Base-by-base conservation (phyloP, 2,888 invertebrate species). In the Odontomyia ornata region DNA sequence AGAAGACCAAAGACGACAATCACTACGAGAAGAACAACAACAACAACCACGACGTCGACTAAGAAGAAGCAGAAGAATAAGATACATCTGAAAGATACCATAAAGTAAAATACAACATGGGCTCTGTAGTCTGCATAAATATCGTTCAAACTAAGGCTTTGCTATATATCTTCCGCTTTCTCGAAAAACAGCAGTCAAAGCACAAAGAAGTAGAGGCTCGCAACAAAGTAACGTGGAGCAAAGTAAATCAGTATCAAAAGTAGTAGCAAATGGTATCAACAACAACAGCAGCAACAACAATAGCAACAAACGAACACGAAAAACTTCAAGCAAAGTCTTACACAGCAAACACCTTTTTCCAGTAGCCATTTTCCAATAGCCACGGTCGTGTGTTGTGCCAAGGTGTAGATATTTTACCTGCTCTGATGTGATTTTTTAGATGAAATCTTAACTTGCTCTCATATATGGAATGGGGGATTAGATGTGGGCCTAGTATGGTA, bases 331-430 rank as follows among this genome's bases (percentile, higher is more conserved):
- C 57, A 23, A 25, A 60, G 25, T 23, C 57, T 18, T 60, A 25
- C 25, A n/a, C n/a, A n/a, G n/a, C n/a, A 25, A 25, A 60, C 57
- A 60, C 57, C 57, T 60, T 60, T n/a, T 60, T 60, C 25, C 57
- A 60, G 57, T 60, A 60, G 57, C 57, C 23, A 60, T 25, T 60
- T 60, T 60, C 57, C 57, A 60, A 60, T 60, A 60, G 57, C 23
- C 57, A 60, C 25, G 57, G 57, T 13, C 57, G 57, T 3, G 57
- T 60, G 23, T 60, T 5, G 5, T 36, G 36, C 36, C 36, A 36
- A 36, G 36, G 25, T 23, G 23, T 60, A 23, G 3, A 60, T 25
- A 60, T 60, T 60, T 60, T 21, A 60, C 57, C 52, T 52, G 52
- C 15, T 52, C 13, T 60, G 57, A 60, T 60, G 57, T 60, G 57